These are phyloP conservation scores for Hypomecis punctinalis DNA, from an alignment of 2,888 invertebrate genomes.

Conservation along the genomic window DNA sequence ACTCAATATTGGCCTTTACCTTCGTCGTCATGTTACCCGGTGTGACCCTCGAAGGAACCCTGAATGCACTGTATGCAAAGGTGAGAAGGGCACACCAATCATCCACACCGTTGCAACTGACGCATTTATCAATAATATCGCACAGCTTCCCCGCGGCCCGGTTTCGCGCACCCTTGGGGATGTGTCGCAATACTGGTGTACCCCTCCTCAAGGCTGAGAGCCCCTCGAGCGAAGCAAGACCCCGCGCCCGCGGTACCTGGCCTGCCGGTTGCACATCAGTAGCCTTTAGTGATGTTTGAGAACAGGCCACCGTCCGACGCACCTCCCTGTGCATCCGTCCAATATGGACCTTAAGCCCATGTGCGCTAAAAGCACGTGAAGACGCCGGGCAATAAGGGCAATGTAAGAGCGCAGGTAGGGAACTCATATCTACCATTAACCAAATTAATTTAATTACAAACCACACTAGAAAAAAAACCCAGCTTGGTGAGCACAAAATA, in stretches of 20 bases:
- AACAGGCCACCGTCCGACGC: background rate
- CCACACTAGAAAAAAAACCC: too few relatives aligned
- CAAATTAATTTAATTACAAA: too few relatives aligned
- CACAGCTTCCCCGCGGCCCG: constrained; percentile 3
- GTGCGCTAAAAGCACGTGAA: background rate
- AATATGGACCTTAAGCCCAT: constrained; percentile 1
- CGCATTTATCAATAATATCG: constrained; percentile 8
- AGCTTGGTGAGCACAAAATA: too few relatives aligned
- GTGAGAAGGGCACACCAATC: constrained; percentile 4
- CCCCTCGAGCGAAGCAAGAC: background rate
- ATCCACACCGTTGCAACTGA: background rate
- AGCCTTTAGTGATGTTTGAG: background rate
- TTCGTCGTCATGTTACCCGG: constrained; percentile 4
- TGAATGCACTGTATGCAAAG: constrained; percentile 3
- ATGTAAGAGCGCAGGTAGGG: background rate
- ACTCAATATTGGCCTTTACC: constrained; percentile 8
- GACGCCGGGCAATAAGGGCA: constrained; percentile 4
- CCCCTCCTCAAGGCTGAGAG: background rate
- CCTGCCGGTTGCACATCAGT: too few relatives aligned
- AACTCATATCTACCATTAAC: too few relatives aligned
- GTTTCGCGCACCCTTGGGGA: background rate
- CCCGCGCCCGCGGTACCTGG: too few relatives aligned
- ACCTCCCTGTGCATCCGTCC: background rate
- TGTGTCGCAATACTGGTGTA: constrained; percentile 4
- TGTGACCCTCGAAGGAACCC: background rate